Conservation (phyloP, 2,113 vertebrate genomes). For the Hoplias malabaricus region DNA sequence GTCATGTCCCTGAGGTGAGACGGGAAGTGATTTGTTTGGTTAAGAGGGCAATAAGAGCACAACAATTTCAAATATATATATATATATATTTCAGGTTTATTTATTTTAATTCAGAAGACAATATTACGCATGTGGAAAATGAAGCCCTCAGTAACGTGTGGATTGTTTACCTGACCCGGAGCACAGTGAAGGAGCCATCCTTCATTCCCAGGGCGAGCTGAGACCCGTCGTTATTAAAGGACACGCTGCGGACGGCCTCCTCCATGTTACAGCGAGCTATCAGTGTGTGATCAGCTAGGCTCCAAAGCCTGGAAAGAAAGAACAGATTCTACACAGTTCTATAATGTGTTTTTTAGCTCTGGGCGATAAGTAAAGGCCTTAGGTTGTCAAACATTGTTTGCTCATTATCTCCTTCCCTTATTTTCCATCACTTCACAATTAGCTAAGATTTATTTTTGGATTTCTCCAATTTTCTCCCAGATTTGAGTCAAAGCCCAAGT, state of each 20-base stretch:
- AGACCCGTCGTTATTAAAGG: conserved; percentile 91
- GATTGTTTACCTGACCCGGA: conserved; percentile 86
- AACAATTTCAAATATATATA: too few species aligned
- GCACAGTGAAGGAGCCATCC: conserved; percentile 95
- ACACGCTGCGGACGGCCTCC: conserved; percentile 88
- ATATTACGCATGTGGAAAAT: not conserved
- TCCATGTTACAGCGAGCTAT: conserved; percentile 98
- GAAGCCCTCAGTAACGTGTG: not conserved
- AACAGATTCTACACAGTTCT: too few species aligned
- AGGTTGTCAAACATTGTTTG: too few species aligned
- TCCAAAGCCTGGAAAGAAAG: conserved; percentile 82
- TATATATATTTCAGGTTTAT: too few species aligned
- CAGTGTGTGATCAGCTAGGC: conserved; percentile 88
- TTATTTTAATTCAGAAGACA: not conserved
- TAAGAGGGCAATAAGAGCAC: too few species aligned
- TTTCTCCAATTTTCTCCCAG: too few species aligned
- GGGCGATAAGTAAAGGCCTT: too few species aligned
- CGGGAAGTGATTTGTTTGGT: not conserved
- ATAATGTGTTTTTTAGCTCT: too few species aligned
- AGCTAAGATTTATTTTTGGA: too few species aligned
- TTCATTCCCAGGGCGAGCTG: conserved; percentile 96
- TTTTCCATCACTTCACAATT: too few species aligned
- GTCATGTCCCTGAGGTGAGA: conserved; percentile 89
- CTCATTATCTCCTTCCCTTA: too few species aligned
- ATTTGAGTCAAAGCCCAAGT: too few species aligned